Evolutionary conservation across 2,113 vertebrate species (phyloP).

Genomic region (Phaethornis superciliosus): DNA sequence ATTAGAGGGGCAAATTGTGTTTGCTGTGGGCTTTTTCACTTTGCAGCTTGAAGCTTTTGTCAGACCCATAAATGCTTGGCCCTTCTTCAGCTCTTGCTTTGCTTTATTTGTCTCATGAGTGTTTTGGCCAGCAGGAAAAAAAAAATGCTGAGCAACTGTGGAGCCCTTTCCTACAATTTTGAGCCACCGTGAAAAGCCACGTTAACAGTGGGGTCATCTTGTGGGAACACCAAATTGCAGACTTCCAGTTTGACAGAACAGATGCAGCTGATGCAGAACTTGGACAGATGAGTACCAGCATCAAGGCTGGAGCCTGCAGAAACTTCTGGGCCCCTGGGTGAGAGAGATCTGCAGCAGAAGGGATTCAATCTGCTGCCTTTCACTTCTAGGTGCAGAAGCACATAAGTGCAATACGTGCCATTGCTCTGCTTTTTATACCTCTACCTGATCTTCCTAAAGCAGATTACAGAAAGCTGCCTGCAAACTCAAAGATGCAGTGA

Average conservation of each 20-base stretch:
- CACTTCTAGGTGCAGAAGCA: not conserved
- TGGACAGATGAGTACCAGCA: not conserved
- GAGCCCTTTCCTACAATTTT: not conserved
- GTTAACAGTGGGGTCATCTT: not conserved
- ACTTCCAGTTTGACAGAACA: not conserved
- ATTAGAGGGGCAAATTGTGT: not conserved
- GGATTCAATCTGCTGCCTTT: not conserved
- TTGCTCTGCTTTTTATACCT: not conserved
- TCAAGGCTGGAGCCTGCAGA: not conserved
- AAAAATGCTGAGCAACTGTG: not conserved
- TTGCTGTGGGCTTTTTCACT: constrained; percentile 17
- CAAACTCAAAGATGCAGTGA: not conserved
- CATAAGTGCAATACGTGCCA: not conserved
- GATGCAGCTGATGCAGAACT: not conserved
- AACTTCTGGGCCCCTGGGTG: not conserved
- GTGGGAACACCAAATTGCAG: not conserved
- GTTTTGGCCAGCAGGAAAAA: not conserved
- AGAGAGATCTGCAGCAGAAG: not conserved
- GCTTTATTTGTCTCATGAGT: not conserved
- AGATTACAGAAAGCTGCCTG: not conserved
- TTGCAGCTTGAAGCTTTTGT: constrained; percentile 9
- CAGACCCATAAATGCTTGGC: not conserved
- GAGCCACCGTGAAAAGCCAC: not conserved
- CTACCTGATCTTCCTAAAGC: not conserved
- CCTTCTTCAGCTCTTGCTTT: not conserved